Evolutionary conservation across 1,140 invertebrate species (phyloP), one percentile per base, ranked within the genome.

Genomic region (Heliconius eleuchia): DNA sequence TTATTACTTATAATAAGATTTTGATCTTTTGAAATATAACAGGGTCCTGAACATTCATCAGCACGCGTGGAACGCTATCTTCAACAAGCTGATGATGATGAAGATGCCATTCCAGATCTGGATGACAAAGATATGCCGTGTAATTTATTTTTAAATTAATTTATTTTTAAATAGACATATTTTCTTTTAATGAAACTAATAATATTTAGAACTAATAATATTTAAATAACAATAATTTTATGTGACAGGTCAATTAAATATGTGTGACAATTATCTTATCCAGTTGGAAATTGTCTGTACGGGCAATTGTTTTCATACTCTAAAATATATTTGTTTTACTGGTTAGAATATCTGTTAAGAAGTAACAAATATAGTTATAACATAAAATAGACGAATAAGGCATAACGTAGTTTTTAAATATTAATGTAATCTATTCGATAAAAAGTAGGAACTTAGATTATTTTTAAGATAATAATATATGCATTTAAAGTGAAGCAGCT

Each of bases 11-110:
- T 55, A 18, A 5, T 55, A 18, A 55, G 13, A 23, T 57, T 66
- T 66, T 66, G 9, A 9, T 27, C 0, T 66, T 30, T 27, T 66
- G 4, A 66, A 66, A 66, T 66, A 16, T 19, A 19, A 39, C 18
- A 83, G 82, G 82, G 82, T 16, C 82, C 82, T 16, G 80, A 80
- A 46, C 80, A 83, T 78, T 80, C 80, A 39, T 82, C 82, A 55
- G 80, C 16, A 6, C 77, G 82, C 34, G 55, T 80, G 4, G 82
- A 83, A n/a, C 74, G 82, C 6, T 83, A 80, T 34, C 74, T 83
- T 19, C 80, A 81, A 37, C 80, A 97, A 86, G 96, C 96, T 80
- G 97, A 97, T 84, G 98, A 98, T 86, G 98, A 99, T 86, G 80
- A 91, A 4, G 95, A 95, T 8, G 77, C 86, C 13, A 88, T 96